Base-by-base conservation (phyloP, 2,888 invertebrate species). In the Drosophila merina region DNA sequence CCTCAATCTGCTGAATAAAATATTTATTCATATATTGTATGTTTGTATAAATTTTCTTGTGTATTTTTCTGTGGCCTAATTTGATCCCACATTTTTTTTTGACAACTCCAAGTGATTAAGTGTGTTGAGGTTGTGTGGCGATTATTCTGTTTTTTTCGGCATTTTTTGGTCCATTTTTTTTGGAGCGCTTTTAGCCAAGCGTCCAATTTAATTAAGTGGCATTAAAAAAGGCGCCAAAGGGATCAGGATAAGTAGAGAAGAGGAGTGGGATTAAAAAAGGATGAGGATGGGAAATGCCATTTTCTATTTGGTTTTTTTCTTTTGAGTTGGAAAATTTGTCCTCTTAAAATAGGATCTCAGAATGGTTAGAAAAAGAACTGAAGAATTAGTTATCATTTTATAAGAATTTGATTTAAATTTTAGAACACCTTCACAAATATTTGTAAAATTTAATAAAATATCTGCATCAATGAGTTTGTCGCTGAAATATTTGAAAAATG, bases 151-250 rank as follows among this genome's bases (percentile, higher is more conserved):
- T 44, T 70, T 70, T 75, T 49, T 30, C 33, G 5, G 3, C 8
- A n/a, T 56, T 44, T 36, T 49, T 25, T 12, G 49, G 33, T 82
- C 71, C 30, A 36, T 38, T 38, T 69, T 38, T 69, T 66, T 75
- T 56, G 33, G 42, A 20, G 33, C 44, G 49, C 49, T 20, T 20
- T 40, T 51, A 49, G 10, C 50, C 51, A 60, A 66, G 58, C 64
- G 55, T 45, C 60, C 62, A 71, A 73, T 71, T 75, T 77, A 86
- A 80, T 81, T 81, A 86, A 86, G 71, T 75, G 75, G 54, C 70
- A 25, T 70, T 63, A 71, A 77, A 55, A 31, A 33, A 59, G 48
- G 40, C 45, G 60, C 56, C 63, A 38, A 52, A 42, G 45, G 44
- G 47, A 54, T 45, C 38, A 44, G 42, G 26, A 30, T 28, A 36